Percentiles rank a stretch among this genome's conserved stretches.
phyloP scores from a whole-genome alignment of 2,797 vertebrate species.

The Microctenopoma stevenorrisi region DNA sequence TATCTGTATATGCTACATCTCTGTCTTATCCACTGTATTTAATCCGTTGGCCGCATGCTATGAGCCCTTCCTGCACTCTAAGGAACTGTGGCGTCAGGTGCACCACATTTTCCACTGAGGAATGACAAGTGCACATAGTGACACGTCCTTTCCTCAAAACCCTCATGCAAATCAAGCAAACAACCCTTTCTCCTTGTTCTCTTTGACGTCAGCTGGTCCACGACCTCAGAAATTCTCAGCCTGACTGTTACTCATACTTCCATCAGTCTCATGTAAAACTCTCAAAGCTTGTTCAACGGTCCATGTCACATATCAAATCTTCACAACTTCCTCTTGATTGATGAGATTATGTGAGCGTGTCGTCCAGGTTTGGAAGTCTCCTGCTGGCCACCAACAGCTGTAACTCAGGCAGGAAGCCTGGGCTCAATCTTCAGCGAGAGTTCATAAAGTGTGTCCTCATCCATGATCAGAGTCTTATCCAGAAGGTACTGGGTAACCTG shows the following conservation, averaged over 20 bases:
- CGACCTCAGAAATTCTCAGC: conserved; percentile 10
- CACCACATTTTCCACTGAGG: conserved; percentile 35
- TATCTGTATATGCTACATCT: conserved; percentile 86
- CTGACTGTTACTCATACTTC: conserved; percentile 17
- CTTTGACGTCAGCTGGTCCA: conserved; percentile 25
- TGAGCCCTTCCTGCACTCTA: conserved; percentile 38
- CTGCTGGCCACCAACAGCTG: conserved; percentile 61
- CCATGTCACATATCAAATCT: conserved; percentile 33
- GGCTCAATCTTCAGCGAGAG: conserved; percentile 96
- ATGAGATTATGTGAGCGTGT: conserved; percentile 54
- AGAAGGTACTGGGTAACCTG: conserved; percentile 96
- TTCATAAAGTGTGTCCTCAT: conserved; percentile 95
- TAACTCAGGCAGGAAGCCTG: conserved; percentile 92
- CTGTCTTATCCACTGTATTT: conserved; percentile 54
- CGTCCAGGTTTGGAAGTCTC: conserved; percentile 47
- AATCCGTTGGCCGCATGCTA: conserved; percentile 27
- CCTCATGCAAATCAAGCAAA: conserved; percentile 28
- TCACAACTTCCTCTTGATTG: conserved; percentile 50
- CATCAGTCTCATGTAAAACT: conserved; percentile 22
- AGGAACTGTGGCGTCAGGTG: conserved; percentile 39
- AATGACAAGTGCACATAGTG: conserved; percentile 43
- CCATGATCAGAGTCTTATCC: conserved; percentile 94
- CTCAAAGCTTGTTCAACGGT: conserved; percentile 6
- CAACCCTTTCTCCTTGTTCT: conserved; percentile 14
- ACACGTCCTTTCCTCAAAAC: conserved; percentile 46